Evolutionary conservation across 2,797 vertebrate species (phyloP), one percentile per base, ranked within the genome.

Genomic region (Pelobates cultripes): DNA sequence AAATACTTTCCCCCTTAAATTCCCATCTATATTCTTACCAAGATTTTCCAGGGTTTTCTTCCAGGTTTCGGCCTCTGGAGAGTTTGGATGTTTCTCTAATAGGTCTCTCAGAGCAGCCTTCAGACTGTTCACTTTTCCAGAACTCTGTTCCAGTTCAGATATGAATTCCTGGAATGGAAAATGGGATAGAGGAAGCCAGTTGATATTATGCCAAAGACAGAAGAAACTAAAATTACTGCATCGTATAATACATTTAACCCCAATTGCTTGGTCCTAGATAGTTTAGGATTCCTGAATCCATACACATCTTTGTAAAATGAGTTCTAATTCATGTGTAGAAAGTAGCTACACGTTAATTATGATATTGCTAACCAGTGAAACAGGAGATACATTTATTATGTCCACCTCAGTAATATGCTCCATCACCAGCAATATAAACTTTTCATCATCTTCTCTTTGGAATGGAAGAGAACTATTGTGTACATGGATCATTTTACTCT

Each of bases 11-110:
- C 6, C 2, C 6, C 2, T 64, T 64, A n/a, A 10, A 51, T 64
- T 5, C 17, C 61, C 28, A 40, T 42, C 61, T 9, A 70, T 86
- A 82, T 78, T 92, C 95, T 85, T 91, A 99, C 98, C 95, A 75
- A 99, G 94, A 70, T 98, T 96, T 13, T 95, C 94, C 81, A 98
- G 94, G 91, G 96, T 96, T 86, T 94, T 93, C 87, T 93, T 97
- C 97, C 97, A 99, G 77, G 88, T 92, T 73, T 93, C 94, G 15
- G 94, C 95, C 90, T 99, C 98, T 3, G 96, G 96, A 51, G 97
- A 97, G 80, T 96, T 95, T 0, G 97, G 96, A 61, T 97, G 95
- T 84, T 96, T 94, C 78, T 91, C 88, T 14, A 99, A 91, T 82
- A 99, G 93, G 85, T 91, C 95, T 87, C 94, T 94, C 84, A 99